Percentiles rank a stretch among this genome's conserved stretches.
phyloP scores from a whole-genome alignment of 2,797 vertebrate species.

The Adrianichthys oophorus region DNA sequence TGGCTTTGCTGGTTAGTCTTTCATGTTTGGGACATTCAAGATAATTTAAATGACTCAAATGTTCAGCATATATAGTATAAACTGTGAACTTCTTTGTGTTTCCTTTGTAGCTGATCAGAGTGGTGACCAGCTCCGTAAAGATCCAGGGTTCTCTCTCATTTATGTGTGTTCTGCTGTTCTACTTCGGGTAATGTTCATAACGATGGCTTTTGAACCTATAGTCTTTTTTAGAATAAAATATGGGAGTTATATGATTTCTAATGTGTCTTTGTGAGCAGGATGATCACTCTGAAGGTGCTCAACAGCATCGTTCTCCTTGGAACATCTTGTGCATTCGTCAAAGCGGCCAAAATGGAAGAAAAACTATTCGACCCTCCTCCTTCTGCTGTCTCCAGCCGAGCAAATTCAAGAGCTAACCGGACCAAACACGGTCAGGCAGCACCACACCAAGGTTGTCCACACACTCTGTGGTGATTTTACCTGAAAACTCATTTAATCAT shows the following conservation, averaged over 20 bases:
- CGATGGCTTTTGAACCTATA: neutral
- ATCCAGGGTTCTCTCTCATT: slow-evolving; percentile 94
- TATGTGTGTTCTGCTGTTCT: slow-evolving; percentile 93
- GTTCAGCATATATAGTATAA: neutral
- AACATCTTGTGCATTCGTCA: slow-evolving; percentile 93
- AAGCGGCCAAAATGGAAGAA: slow-evolving; percentile 97
- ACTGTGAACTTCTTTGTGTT: slow-evolving; percentile 2
- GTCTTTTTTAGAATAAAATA: slow-evolving; percentile 2
- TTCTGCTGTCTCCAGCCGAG: slow-evolving; percentile 81
- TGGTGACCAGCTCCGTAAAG: slow-evolving; percentile 95
- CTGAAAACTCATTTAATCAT: neutral
- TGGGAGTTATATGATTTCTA: neutral
- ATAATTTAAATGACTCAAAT: neutral
- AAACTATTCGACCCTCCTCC: slow-evolving; percentile 88
- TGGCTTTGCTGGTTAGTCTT: slow-evolving; percentile 90
- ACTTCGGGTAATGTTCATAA: slow-evolving; percentile 85
- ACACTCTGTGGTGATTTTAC: neutral
- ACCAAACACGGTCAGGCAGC: slow-evolving; percentile 56
- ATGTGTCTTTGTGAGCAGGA: slow-evolving; percentile 70
- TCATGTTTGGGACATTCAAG: neutral
- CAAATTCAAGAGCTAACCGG: slow-evolving; percentile 76
- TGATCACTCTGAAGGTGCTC: slow-evolving; percentile 95
- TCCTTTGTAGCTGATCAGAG: slow-evolving; percentile 85
- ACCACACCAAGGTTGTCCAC: slow-evolving; percentile 55
- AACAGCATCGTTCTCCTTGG: slow-evolving; percentile 96